Base-by-base conservation (phyloP, 2,113 vertebrate species). In the Etheostoma cragini region DNA sequence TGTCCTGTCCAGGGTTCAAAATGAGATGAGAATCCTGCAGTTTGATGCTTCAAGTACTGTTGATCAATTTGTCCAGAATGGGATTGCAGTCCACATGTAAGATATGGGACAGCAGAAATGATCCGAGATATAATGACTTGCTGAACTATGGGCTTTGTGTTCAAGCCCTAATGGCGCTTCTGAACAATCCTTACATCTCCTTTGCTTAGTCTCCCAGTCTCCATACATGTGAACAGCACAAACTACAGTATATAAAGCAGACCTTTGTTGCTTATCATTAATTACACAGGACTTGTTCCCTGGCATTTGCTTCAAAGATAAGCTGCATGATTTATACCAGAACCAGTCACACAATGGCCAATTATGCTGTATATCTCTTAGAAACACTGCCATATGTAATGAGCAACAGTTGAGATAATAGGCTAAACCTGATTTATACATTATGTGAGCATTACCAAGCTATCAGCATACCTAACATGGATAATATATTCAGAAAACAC, bases 221-320 rank as follows among this genome's bases (percentile, higher is more conserved):
- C 53, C 49, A 81, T 84, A 70, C 35, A 86, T 88, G 70, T 68
- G 13, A 72, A 75, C 5, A 26, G 64, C 26, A 60, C 73, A 80
- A 82, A 86, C 52, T 79, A 52, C 75, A 60, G 62, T 62, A 52
- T 71, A 49, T 72, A 82, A 84, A 82, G 63, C 30, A 76, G 58
- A 76, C 19, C 80, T 66, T 13, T 69, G 63, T 72, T 83, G 80
- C 73, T 90, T 79, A 84, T 90, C 75, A 87, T 82, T 85, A 88
- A 87, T 91, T 83, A 84, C 72, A 72, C 64, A 49, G 35, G 35
- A 80, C 79, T 68, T 74, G 52, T 70, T 87, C 72, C 79, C 56
- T 78, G 72, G 85, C 81, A 90, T 91, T 88, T 85, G 65, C 82
- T 87, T 80, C 74, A 88, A 61, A 79, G 85, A 81, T 86, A 88